These are phyloP conservation scores for Seira ritae DNA, from an alignment of 2,888 invertebrate species.

Conservation along the genomic window DNA sequence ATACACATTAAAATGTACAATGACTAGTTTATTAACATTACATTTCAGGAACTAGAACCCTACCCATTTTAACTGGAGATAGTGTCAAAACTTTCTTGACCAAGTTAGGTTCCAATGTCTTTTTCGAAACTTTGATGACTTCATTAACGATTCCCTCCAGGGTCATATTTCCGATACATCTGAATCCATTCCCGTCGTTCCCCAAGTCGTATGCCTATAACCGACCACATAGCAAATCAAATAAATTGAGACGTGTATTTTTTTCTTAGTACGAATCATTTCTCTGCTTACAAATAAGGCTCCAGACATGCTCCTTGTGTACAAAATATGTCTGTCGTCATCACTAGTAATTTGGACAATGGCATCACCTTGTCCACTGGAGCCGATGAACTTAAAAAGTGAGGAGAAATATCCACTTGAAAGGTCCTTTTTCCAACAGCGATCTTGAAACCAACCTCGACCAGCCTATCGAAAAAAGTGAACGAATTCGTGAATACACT, in stretches of 20 bases:
- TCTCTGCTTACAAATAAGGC: constrained; percentile 76
- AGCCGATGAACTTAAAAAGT: constrained; percentile 61
- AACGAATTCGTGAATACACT: too few relatives aligned
- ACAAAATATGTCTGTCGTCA: constrained; percentile 91
- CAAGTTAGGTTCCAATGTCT: constrained; percentile 75
- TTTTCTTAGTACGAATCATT: background rate
- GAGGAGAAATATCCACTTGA: constrained; percentile 67
- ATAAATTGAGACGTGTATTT: background rate
- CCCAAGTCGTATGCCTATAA: constrained; percentile 94
- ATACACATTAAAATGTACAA: too few relatives aligned
- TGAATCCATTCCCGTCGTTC: constrained; percentile 83
- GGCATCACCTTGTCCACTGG: constrained; percentile 79
- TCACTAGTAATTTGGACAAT: constrained; percentile 93
- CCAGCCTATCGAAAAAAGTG: constrained; percentile 74
- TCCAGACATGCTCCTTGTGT: constrained; percentile 92
- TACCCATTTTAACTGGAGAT: constrained; percentile 68
- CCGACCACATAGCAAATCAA: constrained; percentile 76
- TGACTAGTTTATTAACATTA: too few relatives aligned
- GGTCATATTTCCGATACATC: constrained; percentile 84
- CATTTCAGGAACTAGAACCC: constrained; percentile 17
- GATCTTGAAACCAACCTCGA: constrained; percentile 93
- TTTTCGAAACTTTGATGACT: constrained; percentile 90
- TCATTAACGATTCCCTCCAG: constrained; percentile 82
- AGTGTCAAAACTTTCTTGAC: constrained; percentile 69
- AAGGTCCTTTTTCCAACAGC: constrained; percentile 95